Evolutionary conservation across 2,113 vertebrate genomes (phyloP).

Genomic region (Cephalophus harveyi): DNA sequence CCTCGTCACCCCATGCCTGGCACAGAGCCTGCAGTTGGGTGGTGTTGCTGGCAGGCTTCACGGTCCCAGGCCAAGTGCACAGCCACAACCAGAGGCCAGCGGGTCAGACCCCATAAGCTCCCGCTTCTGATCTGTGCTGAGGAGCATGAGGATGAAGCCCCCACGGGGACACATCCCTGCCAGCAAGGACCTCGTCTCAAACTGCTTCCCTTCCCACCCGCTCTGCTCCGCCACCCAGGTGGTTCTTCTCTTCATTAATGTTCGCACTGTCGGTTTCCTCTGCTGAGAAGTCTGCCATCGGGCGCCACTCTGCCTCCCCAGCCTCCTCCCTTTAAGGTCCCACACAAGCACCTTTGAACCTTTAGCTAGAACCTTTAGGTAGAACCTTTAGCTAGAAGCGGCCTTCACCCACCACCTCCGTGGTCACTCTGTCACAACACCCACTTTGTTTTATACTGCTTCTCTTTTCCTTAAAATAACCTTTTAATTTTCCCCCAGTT

Average conservation of each 20-base stretch:
- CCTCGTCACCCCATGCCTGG: neutral
- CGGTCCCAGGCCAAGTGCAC: neutral
- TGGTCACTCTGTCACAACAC: neutral
- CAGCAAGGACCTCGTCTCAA: accelerated
- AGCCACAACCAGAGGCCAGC: neutral
- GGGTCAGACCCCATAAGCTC: neutral
- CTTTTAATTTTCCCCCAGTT: neutral
- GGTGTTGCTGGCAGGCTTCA: neutral
- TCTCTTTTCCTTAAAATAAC: neutral
- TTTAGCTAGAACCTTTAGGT: neutral
- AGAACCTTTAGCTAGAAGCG: neutral
- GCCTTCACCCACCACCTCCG: neutral
- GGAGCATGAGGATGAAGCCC: neutral
- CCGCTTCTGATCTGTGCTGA: neutral
- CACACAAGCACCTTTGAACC: neutral
- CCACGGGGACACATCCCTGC: accelerated
- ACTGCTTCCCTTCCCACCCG: accelerated
- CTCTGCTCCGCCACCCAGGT: accelerated
- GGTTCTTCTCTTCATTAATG: accelerated
- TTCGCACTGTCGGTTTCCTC: accelerated
- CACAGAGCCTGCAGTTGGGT: neutral
- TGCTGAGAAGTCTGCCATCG: accelerated
- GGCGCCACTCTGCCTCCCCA: accelerated
- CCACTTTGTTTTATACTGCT: too few species aligned
- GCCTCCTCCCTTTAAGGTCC: neutral